Base-by-base conservation (phyloP, 2,113 vertebrate genomes). In the Struthio camelus region DNA sequence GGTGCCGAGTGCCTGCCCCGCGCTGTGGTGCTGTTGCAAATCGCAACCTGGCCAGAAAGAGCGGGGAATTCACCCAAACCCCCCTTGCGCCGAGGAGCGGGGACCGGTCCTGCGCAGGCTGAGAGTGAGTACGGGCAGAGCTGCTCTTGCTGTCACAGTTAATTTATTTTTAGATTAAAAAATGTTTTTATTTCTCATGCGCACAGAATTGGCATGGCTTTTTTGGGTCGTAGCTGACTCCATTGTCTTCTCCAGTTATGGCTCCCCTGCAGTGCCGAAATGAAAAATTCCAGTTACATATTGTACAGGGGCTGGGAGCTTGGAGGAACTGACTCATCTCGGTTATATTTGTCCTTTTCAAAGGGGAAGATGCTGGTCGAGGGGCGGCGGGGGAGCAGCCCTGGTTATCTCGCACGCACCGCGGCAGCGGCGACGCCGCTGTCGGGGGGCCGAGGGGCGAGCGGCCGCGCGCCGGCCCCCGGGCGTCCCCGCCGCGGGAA, bases 311-410 rank as follows among this genome's bases (percentile, higher is more conserved):
- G 92, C 44, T 48, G 85, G 89, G 53, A 77, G 94, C 88, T 92
- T 0, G 94, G 95, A 94, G 96, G 93, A 96, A 96, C 91, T 94
- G 96, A 97, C 93, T 95, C 96, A 95, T 93, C 95, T 44, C 4
- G 2, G 85, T 64, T 59, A 51, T 88, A 88, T 90, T 86, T 77
- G 82, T 85, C 76, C 54, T 76, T 83, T 90, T 80, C 80, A 19
- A 67, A 89, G 67, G 91, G 91, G 92, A 93, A 88, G 93, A 23
- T 51, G 48, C 87, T 19, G 69, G 27, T 20, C 2, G 36, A 42
- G 81, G 87, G 70, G 54, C 6, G 24, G 32, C 1, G 71, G 78
- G 88, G 77, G n/a, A 84, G 4, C 51, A 64, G 81, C 69, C 3
- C 2, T 14, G 1, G 11, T 84, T 38, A 65, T 51, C 85, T 71